These are phyloP conservation scores for Geothlypis trichas DNA, from an alignment of 2,113 vertebrate species.

Conservation along the genomic window DNA sequence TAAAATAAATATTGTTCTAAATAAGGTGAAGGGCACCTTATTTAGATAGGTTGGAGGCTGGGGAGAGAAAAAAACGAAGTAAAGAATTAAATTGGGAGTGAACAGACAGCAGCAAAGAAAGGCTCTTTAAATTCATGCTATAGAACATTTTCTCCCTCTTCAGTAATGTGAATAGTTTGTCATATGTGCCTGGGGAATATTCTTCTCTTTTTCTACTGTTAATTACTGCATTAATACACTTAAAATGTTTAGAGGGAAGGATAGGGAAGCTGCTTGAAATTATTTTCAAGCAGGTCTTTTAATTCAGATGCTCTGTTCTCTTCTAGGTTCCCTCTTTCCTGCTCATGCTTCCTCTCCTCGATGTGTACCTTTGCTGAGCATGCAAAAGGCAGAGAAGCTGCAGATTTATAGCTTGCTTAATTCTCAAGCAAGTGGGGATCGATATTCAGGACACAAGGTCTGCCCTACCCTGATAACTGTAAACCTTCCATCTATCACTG, in stretches of 20 bases:
- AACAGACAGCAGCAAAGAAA: neutral
- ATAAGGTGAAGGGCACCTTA: neutral
- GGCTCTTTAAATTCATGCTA: neutral
- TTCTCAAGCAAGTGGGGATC: slow-evolving; percentile 58
- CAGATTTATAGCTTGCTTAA: slow-evolving; percentile 70
- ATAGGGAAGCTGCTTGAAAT: neutral
- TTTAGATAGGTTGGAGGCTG: neutral
- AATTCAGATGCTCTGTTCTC: neutral
- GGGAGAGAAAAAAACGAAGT: neutral
- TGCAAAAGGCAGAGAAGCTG: slow-evolving; percentile 34
- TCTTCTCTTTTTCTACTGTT: neutral
- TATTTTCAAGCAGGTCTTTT: neutral
- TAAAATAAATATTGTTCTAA: neutral
- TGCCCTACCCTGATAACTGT: slow-evolving; percentile 63
- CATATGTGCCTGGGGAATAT: neutral
- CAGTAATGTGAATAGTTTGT: slow-evolving; percentile 5
- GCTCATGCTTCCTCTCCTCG: neutral
- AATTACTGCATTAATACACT: slow-evolving; percentile 59
- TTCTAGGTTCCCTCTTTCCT: neutral
- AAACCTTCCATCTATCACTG: slow-evolving; percentile 64
- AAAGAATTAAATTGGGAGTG: neutral
- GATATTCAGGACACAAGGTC: slow-evolving; percentile 67
- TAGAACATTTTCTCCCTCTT: slow-evolving; percentile 9
- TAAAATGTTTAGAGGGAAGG: neutral
- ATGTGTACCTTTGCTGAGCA: slow-evolving; percentile 23